Conservation (phyloP, 2,113 vertebrate species). For the Willisornis vidua region DNA sequence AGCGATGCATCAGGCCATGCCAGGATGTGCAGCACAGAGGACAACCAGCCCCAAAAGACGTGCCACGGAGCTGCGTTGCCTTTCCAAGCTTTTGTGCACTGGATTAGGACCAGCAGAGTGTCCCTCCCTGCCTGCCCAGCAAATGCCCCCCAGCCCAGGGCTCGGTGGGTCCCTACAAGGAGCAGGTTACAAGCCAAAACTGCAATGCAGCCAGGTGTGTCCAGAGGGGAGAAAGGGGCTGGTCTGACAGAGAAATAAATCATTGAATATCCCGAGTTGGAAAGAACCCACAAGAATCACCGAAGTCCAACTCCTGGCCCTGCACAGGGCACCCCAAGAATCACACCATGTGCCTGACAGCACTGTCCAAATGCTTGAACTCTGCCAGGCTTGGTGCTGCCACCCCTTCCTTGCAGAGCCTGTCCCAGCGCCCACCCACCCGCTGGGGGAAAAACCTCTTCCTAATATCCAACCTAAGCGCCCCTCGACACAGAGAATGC, state of each 20-base stretch:
- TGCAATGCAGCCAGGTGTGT: not conserved
- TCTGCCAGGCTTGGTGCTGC: not conserved
- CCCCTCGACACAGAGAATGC: not conserved
- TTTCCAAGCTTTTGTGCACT: rapidly evolving
- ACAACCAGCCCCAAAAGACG: not conserved
- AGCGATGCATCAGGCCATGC: rapidly evolving
- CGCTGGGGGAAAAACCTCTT: not conserved
- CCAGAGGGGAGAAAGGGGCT: not conserved
- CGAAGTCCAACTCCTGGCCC: not conserved
- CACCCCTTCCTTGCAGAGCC: not conserved
- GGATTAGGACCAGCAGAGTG: not conserved
- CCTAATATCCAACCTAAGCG: not conserved
- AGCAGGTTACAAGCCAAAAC: not conserved
- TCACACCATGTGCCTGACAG: not conserved
- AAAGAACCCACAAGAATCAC: not conserved
- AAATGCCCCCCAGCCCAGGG: rapidly evolving
- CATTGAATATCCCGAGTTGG: not conserved
- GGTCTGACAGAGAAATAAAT: rapidly evolving
- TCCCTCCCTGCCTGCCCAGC: rapidly evolving
- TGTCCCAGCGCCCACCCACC: not conserved
- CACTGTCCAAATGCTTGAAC: not conserved
- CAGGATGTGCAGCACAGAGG: rapidly evolving
- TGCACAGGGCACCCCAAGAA: too few species aligned
- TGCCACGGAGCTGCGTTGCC: rapidly evolving
- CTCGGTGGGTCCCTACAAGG: rapidly evolving